Percentiles rank a stretch among this genome's conserved stretches.
Conservation (phyloP, 2,888 invertebrate genomes). For the Dermolepida albohirtum region DNA sequence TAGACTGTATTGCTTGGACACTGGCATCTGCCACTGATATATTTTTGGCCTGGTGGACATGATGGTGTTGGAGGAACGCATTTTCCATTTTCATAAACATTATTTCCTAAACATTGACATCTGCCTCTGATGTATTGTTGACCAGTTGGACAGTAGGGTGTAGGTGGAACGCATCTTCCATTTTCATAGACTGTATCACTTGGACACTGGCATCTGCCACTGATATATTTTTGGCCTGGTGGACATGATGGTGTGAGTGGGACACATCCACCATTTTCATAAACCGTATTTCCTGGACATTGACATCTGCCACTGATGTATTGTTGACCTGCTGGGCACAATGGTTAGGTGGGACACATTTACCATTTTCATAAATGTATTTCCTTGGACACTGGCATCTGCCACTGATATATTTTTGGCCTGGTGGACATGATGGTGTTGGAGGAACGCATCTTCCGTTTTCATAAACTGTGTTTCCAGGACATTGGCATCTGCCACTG, state of each 20-base stretch:
- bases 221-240: constrained; percentile 3
- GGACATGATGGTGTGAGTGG: not conserved
- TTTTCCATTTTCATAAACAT: constrained; percentile 36
- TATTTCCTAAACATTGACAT: constrained; percentile 33
- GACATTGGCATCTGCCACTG: constrained; percentile 4
- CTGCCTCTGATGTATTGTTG: constrained; percentile 8
- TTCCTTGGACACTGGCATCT: constrained; percentile 6
- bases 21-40: constrained; percentile 19
- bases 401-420: not conserved
- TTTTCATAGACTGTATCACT: not conserved
- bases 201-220: constrained; percentile 14
- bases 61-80: constrained; percentile 41
- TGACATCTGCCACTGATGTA: constrained; percentile 30
- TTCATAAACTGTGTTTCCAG: constrained; percentile 18
- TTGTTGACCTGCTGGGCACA: constrained; percentile 31
- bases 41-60: not conserved
- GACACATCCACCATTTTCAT: constrained; percentile 14
- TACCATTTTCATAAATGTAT: not conserved
- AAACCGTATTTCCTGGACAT: not conserved
- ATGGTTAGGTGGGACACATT: constrained; percentile 24
- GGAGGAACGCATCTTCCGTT: constrained; percentile 16
- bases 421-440: no score
- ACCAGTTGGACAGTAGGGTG: not conserved
- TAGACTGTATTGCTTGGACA: not conserved
- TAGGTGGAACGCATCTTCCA: constrained; percentile 28